These are phyloP conservation scores for Autographa pulchrina DNA, from an alignment of 2,888 invertebrate genomes.

Conservation along the genomic window DNA sequence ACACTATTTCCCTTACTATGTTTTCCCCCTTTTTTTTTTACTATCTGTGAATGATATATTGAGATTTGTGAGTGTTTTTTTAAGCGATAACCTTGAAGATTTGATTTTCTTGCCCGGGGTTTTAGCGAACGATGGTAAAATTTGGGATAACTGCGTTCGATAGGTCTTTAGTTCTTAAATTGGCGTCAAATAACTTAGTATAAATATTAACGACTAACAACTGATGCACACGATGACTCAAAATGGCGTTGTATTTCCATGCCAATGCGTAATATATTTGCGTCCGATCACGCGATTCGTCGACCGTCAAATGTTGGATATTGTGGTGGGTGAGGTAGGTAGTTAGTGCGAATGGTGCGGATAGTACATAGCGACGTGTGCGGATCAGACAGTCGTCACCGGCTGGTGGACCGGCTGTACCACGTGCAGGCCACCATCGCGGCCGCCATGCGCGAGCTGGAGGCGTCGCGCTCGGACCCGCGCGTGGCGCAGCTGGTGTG, in stretches of 20 bases:
- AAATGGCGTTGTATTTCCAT: background rate
- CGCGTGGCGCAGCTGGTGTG: conserved; percentile 67
- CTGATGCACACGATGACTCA: background rate
- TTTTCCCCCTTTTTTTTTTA: background rate
- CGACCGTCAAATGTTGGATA: background rate
- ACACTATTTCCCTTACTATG: background rate
- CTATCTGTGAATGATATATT: no score
- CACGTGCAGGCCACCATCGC: conserved; percentile 70
- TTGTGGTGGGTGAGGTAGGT: conserved; percentile 1
- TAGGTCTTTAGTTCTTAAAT: no score
- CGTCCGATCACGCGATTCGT: no score
- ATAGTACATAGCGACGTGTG: conserved; percentile 64
- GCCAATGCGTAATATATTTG: no score
- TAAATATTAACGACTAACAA: no score
- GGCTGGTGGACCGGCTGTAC: conserved; percentile 77
- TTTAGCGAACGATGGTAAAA: no score
- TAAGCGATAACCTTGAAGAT: no score
- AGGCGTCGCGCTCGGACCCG: conserved; percentile 71
- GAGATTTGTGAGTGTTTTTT: no score
- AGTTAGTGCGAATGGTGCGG: conserved; percentile 30
- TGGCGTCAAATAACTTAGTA: no score
- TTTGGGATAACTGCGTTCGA: no score
- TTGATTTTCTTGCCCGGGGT: no score
- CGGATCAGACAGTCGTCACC: conserved; percentile 84
- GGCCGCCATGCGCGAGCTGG: conserved; percentile 66